Percentiles rank a stretch among this genome's conserved stretches.
Conservation (phyloP, 2,797 vertebrate species). For the Chlorospingus flavigularis region DNA sequence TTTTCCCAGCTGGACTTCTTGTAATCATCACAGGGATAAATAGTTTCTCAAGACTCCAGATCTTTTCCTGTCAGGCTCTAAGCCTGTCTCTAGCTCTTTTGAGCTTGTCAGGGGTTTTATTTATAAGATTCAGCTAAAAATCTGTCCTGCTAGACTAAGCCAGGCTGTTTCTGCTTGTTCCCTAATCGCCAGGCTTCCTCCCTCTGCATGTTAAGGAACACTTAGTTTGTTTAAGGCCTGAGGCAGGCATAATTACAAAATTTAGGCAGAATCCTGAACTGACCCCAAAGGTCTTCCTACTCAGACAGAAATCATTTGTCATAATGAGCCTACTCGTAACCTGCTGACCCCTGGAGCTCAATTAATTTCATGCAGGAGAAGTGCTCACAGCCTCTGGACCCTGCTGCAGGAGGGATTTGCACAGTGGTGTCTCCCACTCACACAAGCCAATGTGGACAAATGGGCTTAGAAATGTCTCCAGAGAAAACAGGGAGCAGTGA, state of each 20-base stretch:
- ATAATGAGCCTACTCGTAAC: slow-evolving; percentile 70
- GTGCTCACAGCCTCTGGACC: slow-evolving; percentile 38
- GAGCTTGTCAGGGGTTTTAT: slow-evolving; percentile 34
- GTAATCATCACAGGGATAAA: slow-evolving; percentile 29
- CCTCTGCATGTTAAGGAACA: slow-evolving; percentile 28
- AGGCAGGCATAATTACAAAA: slow-evolving; percentile 71
- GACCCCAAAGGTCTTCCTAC: slow-evolving; percentile 71
- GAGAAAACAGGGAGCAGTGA: background rate
- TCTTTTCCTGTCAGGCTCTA: slow-evolving; percentile 10
- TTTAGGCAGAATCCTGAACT: slow-evolving; percentile 66
- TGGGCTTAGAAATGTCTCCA: background rate
- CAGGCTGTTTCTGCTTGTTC: background rate
- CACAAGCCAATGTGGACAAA: background rate
- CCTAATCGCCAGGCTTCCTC: slow-evolving; percentile 40
- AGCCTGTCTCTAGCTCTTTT: slow-evolving; percentile 7
- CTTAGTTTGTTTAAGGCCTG: slow-evolving; percentile 65
- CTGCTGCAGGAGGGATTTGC: slow-evolving; percentile 29
- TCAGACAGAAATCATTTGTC: slow-evolving; percentile 76
- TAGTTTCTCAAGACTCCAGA: background rate
- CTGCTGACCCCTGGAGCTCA: slow-evolving; percentile 67
- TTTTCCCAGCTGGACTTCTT: slow-evolving; percentile 48
- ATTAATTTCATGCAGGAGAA: slow-evolving; percentile 75
- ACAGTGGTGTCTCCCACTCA: background rate
- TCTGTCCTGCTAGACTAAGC: slow-evolving; percentile 6
- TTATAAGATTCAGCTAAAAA: slow-evolving; percentile 44